These are phyloP conservation scores for Melanophora roralis DNA, from an alignment of 2,888 invertebrate species.

Conservation along the genomic window DNA sequence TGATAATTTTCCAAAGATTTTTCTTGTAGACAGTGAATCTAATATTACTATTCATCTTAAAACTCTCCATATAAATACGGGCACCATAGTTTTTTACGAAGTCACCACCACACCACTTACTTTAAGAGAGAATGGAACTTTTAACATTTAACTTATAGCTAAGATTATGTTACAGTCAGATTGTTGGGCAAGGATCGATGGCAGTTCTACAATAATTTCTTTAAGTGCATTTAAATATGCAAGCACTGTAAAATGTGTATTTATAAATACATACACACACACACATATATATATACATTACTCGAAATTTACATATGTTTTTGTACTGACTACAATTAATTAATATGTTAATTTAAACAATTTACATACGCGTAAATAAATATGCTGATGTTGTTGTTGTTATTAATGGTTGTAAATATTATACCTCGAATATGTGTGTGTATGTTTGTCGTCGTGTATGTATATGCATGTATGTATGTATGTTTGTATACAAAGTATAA, in stretches of 20 bases:
- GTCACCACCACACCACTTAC: too few relatives aligned
- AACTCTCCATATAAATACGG: too few relatives aligned
- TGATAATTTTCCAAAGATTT: too few relatives aligned
- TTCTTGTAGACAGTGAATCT: too few relatives aligned
- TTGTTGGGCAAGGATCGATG: too few relatives aligned
- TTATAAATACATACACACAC: neutral
- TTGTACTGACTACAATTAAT: constrained; percentile 54
- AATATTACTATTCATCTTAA: too few relatives aligned
- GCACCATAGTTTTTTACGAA: too few relatives aligned
- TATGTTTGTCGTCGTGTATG: neutral
- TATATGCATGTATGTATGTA: neutral
- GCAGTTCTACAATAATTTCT: too few relatives aligned
- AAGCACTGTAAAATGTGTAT: neutral
- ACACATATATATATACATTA: neutral
- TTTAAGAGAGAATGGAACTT: too few relatives aligned
- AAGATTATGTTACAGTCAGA: too few relatives aligned
- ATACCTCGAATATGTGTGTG: constrained; percentile 1
- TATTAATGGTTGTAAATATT: neutral
- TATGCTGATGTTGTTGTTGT: constrained; percentile 7
- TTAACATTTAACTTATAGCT: too few relatives aligned
- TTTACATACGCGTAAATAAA: constrained; percentile 47
- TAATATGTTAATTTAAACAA: constrained; percentile 55
- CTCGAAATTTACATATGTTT: constrained; percentile 19
- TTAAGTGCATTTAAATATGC: too few relatives aligned
- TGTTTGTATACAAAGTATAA: neutral